Evolutionary conservation across 2,113 vertebrate species (phyloP), one percentile per base, ranked within the genome.

Genomic region (Passer montanus): DNA sequence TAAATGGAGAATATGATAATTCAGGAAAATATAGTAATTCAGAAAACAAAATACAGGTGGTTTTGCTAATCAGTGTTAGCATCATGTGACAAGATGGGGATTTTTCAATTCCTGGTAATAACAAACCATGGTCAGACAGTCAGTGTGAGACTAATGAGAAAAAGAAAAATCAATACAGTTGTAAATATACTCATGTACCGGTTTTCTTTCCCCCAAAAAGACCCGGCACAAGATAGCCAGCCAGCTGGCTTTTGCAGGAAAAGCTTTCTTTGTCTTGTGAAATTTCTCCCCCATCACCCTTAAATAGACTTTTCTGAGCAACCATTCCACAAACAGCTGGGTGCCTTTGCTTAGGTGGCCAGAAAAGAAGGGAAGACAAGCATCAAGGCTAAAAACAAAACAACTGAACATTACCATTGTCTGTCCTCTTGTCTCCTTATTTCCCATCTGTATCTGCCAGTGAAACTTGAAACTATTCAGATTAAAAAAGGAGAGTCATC

Each of bases 331-430:
- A 14, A 84, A 86, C 92, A 97, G 88, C 67, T 84, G 93, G 87
- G 68, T 85, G 56, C 70, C 73, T 89, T 91, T 88, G 84, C 85
- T 81, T 84, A 87, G 83, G 70, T 58, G 63, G 58, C 56, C 67
- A 82, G 55, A 81, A 76, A 92, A 95, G 94, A 86, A 89, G 30
- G 74, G 33, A 64, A 89, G 66, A 66, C 90, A 95, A 82, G 85
- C 93, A 97, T 8, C 84, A 84, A 91, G 72, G 69, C 77, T 95
- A 84, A 95, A 93, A 93, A 26, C 50, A 93, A 92, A 84, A 30
- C 78, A 96, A 70, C 84, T 92, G 83, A 95, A 85, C 47, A 14
- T 70, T 81, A 69, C 66, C 39, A 94, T 6, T 60, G 64, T 77
- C 82, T 74, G 26, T n/a, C 55, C 69, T 87, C 77, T 94, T 84